Evolutionary conservation across 2,113 vertebrate species (phyloP).

Genomic region (Laterallus jamaicensis): DNA sequence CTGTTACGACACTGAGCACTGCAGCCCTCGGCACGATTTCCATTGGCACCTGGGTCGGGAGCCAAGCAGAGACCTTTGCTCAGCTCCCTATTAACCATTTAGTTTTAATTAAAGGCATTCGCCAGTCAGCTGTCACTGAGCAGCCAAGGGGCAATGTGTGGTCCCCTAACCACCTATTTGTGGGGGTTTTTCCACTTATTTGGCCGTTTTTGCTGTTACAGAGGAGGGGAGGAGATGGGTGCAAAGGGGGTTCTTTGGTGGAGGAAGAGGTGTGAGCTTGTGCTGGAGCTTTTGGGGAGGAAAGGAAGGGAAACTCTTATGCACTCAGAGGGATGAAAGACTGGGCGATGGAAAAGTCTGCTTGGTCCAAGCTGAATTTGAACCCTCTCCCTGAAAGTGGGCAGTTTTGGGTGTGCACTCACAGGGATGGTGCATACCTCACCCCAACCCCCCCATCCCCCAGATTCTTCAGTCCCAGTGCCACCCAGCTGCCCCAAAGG

Average conservation of each 20-base stretch:
- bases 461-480: fast-evolving
- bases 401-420: not conserved
- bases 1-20: constrained; percentile 6
- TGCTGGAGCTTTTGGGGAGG: not conserved
- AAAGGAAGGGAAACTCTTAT: not conserved
- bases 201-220: fast-evolving
- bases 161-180: not conserved
- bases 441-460: fast-evolving
- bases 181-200: too few species aligned
- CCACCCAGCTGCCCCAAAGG: not conserved
- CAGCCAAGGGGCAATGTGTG: not conserved
- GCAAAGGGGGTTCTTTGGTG: too few species aligned
- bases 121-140: not conserved
- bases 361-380: not conserved
- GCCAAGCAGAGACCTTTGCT: constrained; percentile 12
- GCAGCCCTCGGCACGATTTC: constrained; percentile 27
- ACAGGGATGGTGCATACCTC: not conserved
- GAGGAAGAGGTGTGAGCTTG: not conserved
- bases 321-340: fast-evolving
- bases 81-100: constrained; percentile 47
- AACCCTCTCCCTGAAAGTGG: too few species aligned
- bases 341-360: fast-evolving
- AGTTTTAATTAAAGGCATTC: constrained; percentile 3
- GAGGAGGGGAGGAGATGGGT: not conserved
- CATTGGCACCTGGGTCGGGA: not conserved